These are phyloP conservation scores for Eubasilissa regina DNA, from an alignment of 1,140 invertebrate genomes.

Conservation along the genomic window DNA sequence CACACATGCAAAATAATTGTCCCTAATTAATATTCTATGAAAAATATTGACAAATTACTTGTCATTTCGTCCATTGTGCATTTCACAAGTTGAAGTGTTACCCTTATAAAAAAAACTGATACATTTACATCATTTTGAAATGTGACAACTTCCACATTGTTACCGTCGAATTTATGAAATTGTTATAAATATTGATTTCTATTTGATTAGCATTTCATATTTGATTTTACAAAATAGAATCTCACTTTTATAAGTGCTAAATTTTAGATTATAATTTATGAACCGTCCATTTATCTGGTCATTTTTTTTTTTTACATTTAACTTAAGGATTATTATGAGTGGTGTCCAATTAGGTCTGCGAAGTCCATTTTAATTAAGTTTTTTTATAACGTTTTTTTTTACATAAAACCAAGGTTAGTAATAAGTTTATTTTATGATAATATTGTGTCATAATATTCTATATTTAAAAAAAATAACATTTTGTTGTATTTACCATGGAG, in stretches of 20 bases:
- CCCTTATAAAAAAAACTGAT: no score
- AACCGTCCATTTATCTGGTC: slow-evolving; percentile 61
- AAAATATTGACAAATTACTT: no score
- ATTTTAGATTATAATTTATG: slow-evolving; percentile 44
- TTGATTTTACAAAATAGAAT: slow-evolving; percentile 12
- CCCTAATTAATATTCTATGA: no score
- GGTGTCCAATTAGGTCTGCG: slow-evolving; percentile 15
- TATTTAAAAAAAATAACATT: not conserved
- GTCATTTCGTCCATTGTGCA: no score
- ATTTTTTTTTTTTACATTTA: slow-evolving; percentile 36
- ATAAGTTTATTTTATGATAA: slow-evolving; percentile 21
- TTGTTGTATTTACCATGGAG: not conserved
- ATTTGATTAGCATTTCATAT: no score
- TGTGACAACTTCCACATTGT: no score
- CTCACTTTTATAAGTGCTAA: slow-evolving; percentile 26
- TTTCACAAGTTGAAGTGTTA: no score
- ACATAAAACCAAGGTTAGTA: slow-evolving; percentile 32
- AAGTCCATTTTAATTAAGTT: slow-evolving; percentile 25
- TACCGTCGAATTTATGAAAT: no score
- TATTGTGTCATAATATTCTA: not conserved
- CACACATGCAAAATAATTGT: no score
- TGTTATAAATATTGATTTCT: no score
- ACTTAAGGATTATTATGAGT: slow-evolving; percentile 5
- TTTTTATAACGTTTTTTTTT: not conserved
- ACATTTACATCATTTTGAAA: no score